Evolutionary conservation across 1,140 invertebrate species (phyloP).

Genomic region (Macrocentrus cingulum): DNA sequence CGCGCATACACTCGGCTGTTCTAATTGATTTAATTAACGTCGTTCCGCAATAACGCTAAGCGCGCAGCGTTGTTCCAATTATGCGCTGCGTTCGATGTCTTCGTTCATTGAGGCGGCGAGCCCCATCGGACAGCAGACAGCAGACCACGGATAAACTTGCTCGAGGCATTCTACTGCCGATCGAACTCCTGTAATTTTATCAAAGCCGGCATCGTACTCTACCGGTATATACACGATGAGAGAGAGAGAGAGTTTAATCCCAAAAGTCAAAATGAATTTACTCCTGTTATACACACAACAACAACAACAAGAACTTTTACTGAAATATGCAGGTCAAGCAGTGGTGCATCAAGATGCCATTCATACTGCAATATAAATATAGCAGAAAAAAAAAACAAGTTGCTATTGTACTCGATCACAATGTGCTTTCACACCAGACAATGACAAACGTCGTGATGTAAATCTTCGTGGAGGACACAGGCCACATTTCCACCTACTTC

Average conservation of each 20-base stretch:
- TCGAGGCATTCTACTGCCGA: conserved; percentile 12
- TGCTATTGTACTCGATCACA: too few species aligned
- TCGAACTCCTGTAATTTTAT: conserved; percentile 19
- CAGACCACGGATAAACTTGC: conserved; percentile 7
- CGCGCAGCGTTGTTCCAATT: conserved; percentile 27
- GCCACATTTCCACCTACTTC: conserved; percentile 28
- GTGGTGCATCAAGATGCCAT: background rate
- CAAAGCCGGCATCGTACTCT: background rate
- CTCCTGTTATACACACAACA: too few species aligned
- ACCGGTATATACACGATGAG: background rate
- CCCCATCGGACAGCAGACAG: conserved; percentile 7
- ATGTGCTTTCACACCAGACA: conserved; percentile 23
- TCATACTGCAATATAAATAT: background rate
- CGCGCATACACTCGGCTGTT: conserved; percentile 23
- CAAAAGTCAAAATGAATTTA: too few species aligned
- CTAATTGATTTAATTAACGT: conserved; percentile 35
- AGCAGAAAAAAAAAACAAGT: too few species aligned
- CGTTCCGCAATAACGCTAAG: conserved; percentile 28
- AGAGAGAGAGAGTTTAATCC: too few species aligned
- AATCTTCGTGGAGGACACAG: conserved; percentile 27
- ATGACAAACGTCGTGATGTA: conserved; percentile 37
- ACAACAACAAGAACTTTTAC: too few species aligned
- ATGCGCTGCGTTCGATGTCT: conserved; percentile 30
- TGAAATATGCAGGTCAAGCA: too few species aligned
- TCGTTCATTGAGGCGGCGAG: conserved; percentile 17